Conservation (phyloP, 2,797 vertebrate genomes). For the Setipinna tenuifilis region DNA sequence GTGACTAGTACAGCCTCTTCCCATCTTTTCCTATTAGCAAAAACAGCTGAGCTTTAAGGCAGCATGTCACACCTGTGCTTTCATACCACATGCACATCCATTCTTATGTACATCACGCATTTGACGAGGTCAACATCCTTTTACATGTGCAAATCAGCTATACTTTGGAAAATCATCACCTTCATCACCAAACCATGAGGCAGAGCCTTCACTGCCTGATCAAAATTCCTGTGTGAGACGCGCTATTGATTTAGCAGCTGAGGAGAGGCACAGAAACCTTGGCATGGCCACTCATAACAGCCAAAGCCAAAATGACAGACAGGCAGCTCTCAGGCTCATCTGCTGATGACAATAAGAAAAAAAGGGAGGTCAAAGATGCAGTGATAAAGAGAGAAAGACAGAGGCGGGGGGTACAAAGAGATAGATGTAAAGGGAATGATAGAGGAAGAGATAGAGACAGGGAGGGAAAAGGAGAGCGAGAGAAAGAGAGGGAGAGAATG, state of each 20-base stretch:
- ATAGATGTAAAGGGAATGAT: no score
- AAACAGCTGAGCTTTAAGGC: background rate
- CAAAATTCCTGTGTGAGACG: background rate
- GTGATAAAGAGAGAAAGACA: background rate
- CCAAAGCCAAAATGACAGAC: conserved; percentile 10
- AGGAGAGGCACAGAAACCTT: background rate
- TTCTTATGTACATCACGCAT: background rate
- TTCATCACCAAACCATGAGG: background rate
- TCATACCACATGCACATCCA: background rate
- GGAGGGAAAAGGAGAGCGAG: background rate
- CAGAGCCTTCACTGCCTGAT: background rate
- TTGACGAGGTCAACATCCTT: background rate
- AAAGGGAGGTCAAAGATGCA: background rate
- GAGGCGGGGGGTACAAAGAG: no score
- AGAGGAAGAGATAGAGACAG: background rate
- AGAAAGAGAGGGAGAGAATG: background rate
- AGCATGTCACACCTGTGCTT: background rate
- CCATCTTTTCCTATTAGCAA: no score
- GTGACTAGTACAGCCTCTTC: background rate
- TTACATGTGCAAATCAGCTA: conserved; percentile 1
- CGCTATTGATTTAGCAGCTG: conserved; percentile 14
- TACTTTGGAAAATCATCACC: conserved; percentile 1
- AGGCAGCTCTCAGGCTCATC: background rate
- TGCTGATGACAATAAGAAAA: conserved; percentile 10
- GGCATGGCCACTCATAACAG: background rate